These are phyloP conservation scores for Anas platyrhynchos DNA, from an alignment of 2,113 vertebrate species.

Conservation along the genomic window DNA sequence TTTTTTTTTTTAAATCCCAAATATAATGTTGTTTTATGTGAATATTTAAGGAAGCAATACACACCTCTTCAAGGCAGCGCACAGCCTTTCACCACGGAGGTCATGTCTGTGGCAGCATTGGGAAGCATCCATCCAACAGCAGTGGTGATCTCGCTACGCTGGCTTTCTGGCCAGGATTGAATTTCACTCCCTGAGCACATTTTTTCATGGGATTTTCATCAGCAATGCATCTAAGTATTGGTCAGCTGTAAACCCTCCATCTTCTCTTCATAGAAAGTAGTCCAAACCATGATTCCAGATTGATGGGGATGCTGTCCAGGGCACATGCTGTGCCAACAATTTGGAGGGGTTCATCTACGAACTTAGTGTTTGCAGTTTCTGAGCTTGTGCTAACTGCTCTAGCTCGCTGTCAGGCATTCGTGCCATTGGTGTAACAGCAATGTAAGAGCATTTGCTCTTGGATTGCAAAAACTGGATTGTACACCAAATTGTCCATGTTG, in stretches of 20 bases:
- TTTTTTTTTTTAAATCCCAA: not conserved
- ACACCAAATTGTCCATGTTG: not conserved
- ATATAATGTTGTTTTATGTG: not conserved
- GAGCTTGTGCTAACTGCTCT: not conserved
- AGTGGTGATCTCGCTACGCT: not conserved
- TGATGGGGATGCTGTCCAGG: not conserved
- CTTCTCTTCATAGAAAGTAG: not conserved
- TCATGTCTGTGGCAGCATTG: not conserved
- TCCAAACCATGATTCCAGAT: not conserved
- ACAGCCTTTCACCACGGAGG: not conserved
- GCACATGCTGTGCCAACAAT: not conserved
- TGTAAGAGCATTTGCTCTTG: not conserved
- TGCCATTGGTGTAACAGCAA: not conserved
- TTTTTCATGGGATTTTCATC: not conserved
- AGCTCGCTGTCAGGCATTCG: not conserved
- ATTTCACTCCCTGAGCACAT: not conserved
- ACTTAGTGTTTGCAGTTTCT: not conserved
- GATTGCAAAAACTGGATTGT: not conserved
- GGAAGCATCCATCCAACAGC: not conserved
- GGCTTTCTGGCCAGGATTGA: not conserved
- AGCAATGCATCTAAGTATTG: not conserved
- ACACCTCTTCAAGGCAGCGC: not conserved
- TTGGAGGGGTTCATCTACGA: not conserved
- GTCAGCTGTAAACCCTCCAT: not conserved
- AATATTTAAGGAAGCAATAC: not conserved